These are phyloP conservation scores for Pseudomyrmex sp. DNA, from an alignment of 1,140 invertebrate species.

Conservation along the genomic window DNA sequence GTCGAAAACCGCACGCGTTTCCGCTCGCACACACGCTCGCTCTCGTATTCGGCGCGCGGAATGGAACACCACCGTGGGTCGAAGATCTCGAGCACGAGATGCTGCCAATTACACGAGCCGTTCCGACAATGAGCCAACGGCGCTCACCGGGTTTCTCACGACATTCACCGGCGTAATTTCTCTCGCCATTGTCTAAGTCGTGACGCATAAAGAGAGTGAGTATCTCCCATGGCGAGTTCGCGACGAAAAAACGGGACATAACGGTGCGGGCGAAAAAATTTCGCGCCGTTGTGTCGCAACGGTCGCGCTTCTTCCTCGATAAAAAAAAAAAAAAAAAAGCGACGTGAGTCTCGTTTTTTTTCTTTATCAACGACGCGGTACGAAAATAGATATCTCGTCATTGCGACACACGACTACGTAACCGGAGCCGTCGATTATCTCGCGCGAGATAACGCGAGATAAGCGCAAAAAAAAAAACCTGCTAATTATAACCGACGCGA, in stretches of 20 bases:
- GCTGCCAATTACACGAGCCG: constrained; percentile 57
- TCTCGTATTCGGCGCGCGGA: constrained; percentile 17
- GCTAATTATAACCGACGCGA: constrained; percentile 26
- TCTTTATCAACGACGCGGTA: constrained; percentile 31
- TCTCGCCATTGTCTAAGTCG: constrained; percentile 69
- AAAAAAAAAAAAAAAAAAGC: too few species aligned
- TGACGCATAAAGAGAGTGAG: constrained; percentile 44
- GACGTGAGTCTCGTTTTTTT: neutral
- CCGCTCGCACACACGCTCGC: neutral
- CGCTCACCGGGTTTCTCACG: constrained; percentile 65
- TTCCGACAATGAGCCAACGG: constrained; percentile 63
- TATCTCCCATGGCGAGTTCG: constrained; percentile 10
- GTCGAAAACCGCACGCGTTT: constrained; percentile 6
- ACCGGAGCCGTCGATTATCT: constrained; percentile 12
- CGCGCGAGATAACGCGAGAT: constrained; percentile 37
- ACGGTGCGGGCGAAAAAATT: constrained; percentile 35
- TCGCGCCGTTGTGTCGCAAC: neutral
- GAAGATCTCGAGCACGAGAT: constrained; percentile 39
- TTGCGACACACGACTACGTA: constrained; percentile 11
- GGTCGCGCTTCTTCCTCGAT: neutral
- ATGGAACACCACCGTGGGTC: neutral
- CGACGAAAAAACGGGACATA: constrained; percentile 44
- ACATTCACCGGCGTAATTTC: constrained; percentile 71
- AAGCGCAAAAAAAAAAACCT: neutral
- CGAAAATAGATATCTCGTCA: constrained; percentile 37